These are phyloP conservation scores for Enteromius trimaculatus DNA, from an alignment of 2,797 vertebrate species.

Conservation along the genomic window DNA sequence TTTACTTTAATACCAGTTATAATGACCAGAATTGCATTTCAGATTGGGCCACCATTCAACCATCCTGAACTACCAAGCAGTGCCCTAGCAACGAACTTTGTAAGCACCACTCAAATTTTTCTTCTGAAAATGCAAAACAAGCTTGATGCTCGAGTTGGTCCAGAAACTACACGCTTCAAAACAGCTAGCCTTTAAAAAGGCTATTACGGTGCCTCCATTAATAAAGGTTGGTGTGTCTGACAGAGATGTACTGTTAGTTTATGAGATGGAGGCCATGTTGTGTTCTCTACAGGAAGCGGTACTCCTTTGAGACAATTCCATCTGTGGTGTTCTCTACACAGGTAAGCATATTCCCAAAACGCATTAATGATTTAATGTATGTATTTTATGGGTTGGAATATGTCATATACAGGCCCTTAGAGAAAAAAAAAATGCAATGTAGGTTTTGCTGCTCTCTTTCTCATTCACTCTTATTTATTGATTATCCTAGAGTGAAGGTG, in stretches of 20 bases:
- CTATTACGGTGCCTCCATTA: conserved; percentile 11
- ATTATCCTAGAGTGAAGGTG: conserved; percentile 13
- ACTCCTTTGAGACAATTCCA: conserved; percentile 39
- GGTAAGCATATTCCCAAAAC: conserved; percentile 49
- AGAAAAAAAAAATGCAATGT: not conserved
- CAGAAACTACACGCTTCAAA: conserved; percentile 1
- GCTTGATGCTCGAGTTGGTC: not conserved
- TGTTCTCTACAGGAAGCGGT: conserved; percentile 30
- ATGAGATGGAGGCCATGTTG: conserved; percentile 31
- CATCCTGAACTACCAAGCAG: not conserved
- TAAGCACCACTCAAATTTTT: not conserved
- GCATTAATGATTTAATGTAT: conserved; percentile 55
- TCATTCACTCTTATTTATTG: conserved; percentile 17
- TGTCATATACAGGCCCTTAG: conserved; percentile 37
- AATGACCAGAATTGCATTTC: no score
- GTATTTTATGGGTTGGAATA: conserved; percentile 36
- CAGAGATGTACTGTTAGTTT: conserved; percentile 37
- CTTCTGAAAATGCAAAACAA: not conserved
- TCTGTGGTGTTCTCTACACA: conserved; percentile 18
- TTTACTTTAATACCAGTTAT: no score
- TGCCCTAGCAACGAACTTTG: not conserved
- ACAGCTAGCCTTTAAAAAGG: conserved; percentile 9
- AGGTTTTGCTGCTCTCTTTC: not conserved
- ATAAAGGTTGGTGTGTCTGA: conserved; percentile 13
- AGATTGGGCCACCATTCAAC: not conserved